Evolutionary conservation across 2,113 vertebrate species (phyloP).

Genomic region (Gasterosteus nipponicus): DNA sequence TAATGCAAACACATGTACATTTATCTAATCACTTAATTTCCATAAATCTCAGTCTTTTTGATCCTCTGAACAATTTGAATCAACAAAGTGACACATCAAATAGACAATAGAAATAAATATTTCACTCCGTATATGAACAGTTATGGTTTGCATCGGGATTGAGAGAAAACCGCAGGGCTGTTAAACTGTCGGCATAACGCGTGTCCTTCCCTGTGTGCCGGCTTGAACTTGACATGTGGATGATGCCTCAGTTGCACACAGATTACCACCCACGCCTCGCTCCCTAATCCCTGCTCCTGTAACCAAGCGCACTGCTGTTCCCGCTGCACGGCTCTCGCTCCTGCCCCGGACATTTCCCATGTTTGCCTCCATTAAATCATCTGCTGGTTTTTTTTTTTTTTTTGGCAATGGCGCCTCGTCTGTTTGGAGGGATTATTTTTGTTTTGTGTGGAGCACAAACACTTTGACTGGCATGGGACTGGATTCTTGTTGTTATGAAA

Average conservation of each 20-base stretch:
- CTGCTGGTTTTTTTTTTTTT: constrained; percentile 20
- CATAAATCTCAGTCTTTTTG: constrained; percentile 5
- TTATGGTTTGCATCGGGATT: constrained; percentile 35
- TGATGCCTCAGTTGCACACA: constrained; percentile 76
- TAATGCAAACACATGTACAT: constrained; percentile 1
- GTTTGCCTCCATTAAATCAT: constrained; percentile 61
- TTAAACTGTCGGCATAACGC: constrained; percentile 54
- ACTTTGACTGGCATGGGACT: constrained; percentile 64
- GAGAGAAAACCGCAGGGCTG: constrained; percentile 7
- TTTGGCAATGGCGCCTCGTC: constrained; percentile 29
- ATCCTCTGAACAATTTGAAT: constrained; percentile 2
- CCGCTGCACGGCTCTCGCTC: constrained; percentile 49
- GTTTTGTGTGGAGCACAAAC: constrained; percentile 52
- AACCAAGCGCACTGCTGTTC: constrained; percentile 51
- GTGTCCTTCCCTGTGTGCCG: constrained; percentile 61
- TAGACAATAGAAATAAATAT: background rate
- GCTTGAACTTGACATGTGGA: constrained; percentile 75
- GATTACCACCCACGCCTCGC: constrained; percentile 80
- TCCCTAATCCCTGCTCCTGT: constrained; percentile 69
- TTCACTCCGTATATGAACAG: constrained; percentile 32
- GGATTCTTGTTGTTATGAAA: constrained; percentile 59
- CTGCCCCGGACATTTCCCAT: constrained; percentile 52
- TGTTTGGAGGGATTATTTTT: constrained; percentile 64
- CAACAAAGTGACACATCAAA: constrained; percentile 16
- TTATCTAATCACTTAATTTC: background rate